Conservation (phyloP, 2,888 invertebrate species). For the Metalampra italica region DNA sequence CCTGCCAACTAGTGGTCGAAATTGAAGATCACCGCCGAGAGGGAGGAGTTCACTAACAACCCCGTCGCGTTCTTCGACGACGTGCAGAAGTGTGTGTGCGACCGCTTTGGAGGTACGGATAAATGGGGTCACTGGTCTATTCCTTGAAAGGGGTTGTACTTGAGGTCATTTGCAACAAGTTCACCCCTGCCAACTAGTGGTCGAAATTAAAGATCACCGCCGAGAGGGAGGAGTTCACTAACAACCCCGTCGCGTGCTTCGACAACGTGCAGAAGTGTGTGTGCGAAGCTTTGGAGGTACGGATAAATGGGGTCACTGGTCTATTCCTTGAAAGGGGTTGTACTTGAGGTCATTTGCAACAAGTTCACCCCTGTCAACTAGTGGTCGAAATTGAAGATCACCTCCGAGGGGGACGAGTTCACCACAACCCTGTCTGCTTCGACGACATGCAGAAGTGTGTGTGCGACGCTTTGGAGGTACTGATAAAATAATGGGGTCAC, state of each 20-base stretch:
- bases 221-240: conserved; percentile 63
- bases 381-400: too few species aligned
- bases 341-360: too few species aligned
- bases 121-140: too few species aligned
- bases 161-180: too few species aligned
- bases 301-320: background rate
- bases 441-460: conserved; percentile 88
- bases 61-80: conserved; percentile 90
- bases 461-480: conserved; percentile 78
- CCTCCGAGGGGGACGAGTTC: conserved; percentile 66
- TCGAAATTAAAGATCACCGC: conserved; percentile 68
- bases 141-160: too few species aligned
- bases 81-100: conserved; percentile 84
- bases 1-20: too few species aligned
- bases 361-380: too few species aligned
- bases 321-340: too few species aligned
- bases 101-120: conserved; percentile 66
- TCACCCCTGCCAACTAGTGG: too few species aligned
- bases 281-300: conserved; percentile 78
- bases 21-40: conserved; percentile 67
- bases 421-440: conserved; percentile 84
- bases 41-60: conserved; percentile 60
- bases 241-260: conserved; percentile 84
- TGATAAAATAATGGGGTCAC: too few species aligned
- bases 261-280: conserved; percentile 88